phyloP scores from a whole-genome alignment of 2,888 invertebrate species.

The Erynnis tages region DNA sequence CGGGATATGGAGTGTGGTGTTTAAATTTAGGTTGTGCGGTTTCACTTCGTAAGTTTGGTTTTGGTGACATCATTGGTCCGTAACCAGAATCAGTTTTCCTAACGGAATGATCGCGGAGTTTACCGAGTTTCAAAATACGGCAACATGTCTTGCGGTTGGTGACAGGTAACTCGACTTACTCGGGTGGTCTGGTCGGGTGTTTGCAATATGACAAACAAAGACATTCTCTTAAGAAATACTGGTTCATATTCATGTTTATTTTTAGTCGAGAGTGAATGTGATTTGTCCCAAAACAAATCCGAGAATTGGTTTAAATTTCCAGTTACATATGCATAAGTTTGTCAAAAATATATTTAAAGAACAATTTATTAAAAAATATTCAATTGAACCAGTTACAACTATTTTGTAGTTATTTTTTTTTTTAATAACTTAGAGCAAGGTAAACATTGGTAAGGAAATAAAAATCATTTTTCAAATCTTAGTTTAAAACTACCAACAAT shows the following conservation, averaged over 20 bases:
- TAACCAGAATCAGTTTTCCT: slow-evolving; percentile 10
- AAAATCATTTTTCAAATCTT: too few relatives aligned
- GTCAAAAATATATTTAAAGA: too few relatives aligned
- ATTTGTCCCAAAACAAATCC: too few relatives aligned
- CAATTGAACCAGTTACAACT: too few relatives aligned
- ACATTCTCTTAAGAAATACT: neutral
- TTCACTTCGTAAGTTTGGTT: slow-evolving; percentile 17
- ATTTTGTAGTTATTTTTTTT: too few relatives aligned
- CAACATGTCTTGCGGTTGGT: slow-evolving; percentile 11
- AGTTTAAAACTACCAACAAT: too few relatives aligned
- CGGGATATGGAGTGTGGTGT: slow-evolving; percentile 24
- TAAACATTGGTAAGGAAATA: too few relatives aligned
- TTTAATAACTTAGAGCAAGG: too few relatives aligned
- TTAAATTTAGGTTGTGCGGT: slow-evolving; percentile 30
- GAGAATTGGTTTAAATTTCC: too few relatives aligned
- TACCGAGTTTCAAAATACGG: slow-evolving; percentile 11
- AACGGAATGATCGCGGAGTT: slow-evolving; percentile 1
- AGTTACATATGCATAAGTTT: too few relatives aligned
- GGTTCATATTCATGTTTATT: too few relatives aligned
- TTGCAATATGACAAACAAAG: slow-evolving; percentile 13
- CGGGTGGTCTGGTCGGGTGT: slow-evolving; percentile 1
- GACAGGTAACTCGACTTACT: neutral
- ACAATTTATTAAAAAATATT: too few relatives aligned
- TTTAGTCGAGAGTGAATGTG: neutral
- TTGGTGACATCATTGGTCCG: slow-evolving; percentile 23